phyloP scores from a whole-genome alignment of 2,888 invertebrate species.

The Parnassius smintheus region DNA sequence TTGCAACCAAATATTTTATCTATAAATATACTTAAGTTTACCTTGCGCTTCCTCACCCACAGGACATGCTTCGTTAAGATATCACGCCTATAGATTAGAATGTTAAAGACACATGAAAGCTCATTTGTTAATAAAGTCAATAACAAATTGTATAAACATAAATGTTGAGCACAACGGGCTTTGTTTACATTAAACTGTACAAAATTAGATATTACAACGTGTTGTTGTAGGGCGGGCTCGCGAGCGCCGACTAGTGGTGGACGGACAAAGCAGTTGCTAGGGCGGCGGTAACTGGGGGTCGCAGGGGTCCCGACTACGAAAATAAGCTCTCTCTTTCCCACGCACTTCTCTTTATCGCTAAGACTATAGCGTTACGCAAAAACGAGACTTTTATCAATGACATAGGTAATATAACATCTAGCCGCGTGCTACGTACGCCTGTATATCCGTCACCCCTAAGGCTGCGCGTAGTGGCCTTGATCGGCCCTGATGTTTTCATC shows the following conservation, averaged over 20 bases:
- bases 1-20: no score
- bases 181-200: slow-evolving; percentile 71
- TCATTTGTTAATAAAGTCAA: neutral
- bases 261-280: slow-evolving; percentile 50
- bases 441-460: slow-evolving; percentile 41
- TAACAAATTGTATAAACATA: slow-evolving; percentile 27
- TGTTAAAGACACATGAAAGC: neutral
- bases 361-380: slow-evolving; percentile 64
- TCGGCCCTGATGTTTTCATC: slow-evolving; percentile 76
- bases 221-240: slow-evolving; percentile 70
- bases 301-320: slow-evolving; percentile 42
- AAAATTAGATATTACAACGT: slow-evolving; percentile 61
- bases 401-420: slow-evolving; percentile 67
- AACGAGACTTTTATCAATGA: slow-evolving; percentile 76
- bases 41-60: slow-evolving; percentile 39
- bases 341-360: slow-evolving; percentile 58
- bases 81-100: slow-evolving; percentile 5
- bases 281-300: slow-evolving; percentile 56
- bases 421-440: slow-evolving; percentile 37
- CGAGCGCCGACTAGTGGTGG: slow-evolving; percentile 74
- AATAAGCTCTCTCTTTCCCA: slow-evolving; percentile 55
- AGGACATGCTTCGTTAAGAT: slow-evolving; percentile 14
- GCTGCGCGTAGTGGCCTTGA: slow-evolving; percentile 72
- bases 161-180: slow-evolving; percentile 48
- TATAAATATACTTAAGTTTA: slow-evolving; percentile 31